phyloP scores from a whole-genome alignment of 2,888 invertebrate genomes.

The Nemotelus nigrinus region DNA sequence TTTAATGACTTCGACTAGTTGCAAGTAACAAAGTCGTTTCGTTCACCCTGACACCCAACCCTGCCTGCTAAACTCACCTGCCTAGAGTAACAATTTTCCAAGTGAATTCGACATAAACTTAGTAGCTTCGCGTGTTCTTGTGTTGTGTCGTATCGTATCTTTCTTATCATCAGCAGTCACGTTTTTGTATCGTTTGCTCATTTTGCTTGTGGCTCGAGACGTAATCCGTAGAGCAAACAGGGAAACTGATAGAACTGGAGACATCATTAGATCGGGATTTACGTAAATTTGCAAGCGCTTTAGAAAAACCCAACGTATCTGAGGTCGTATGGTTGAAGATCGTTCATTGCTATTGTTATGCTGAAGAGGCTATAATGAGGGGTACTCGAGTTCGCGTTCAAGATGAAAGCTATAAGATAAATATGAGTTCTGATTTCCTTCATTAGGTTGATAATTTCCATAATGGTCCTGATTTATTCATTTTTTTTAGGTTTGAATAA shows the following conservation, averaged over 20 bases:
- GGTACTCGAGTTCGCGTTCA: too few species aligned
- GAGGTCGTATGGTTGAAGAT: too few species aligned
- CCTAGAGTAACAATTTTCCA: neutral
- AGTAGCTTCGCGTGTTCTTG: neutral
- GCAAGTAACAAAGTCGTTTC: neutral
- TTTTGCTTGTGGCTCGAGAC: neutral
- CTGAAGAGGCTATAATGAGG: too few species aligned
- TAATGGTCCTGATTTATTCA: too few species aligned
- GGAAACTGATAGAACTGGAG: neutral
- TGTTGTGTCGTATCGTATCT: neutral
- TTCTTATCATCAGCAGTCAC: constrained; percentile 38
- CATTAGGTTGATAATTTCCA: too few species aligned
- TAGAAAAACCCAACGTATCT: neutral
- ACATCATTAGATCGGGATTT: neutral
- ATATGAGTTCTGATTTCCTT: too few species aligned
- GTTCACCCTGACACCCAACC: neutral
- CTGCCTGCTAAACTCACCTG: constrained; percentile 2
- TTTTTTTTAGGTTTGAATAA: too few species aligned
- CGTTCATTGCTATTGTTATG: too few species aligned
- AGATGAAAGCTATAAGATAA: too few species aligned
- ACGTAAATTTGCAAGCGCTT: neutral
- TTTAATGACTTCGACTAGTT: constrained; percentile 17
- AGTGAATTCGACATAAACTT: neutral
- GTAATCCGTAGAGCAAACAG: neutral
- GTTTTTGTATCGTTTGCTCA: constrained; percentile 19